Evolutionary conservation across 2,113 vertebrate genomes (phyloP).

Genomic region (Limnothrissa miodon): DNA sequence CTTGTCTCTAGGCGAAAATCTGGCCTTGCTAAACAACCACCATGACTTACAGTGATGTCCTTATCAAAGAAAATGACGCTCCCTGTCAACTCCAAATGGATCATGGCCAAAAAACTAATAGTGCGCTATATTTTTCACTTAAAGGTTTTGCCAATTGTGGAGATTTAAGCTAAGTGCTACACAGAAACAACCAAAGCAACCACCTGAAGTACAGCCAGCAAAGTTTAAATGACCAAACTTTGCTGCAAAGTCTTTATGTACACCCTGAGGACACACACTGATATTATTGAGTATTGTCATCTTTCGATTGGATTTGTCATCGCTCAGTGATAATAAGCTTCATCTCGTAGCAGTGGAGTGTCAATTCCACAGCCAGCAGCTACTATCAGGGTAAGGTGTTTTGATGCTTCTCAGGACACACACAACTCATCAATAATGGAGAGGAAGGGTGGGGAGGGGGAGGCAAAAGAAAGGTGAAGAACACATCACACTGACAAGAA

Average conservation of each 20-base stretch:
- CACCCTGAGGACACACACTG: neutral
- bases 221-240: neutral
- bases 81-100: neutral
- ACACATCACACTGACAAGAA: conserved; percentile 19
- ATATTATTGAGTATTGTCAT: neutral
- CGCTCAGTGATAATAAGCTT: neutral
- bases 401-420: neutral
- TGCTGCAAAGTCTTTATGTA: neutral
- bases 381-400: neutral
- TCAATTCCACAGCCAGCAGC: neutral
- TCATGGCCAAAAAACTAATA: too few relatives aligned
- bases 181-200: neutral
- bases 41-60: conserved; percentile 28
- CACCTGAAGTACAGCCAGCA: neutral
- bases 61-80: neutral
- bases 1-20: conserved; percentile 17
- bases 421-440: neutral
- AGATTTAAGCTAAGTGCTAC: neutral
- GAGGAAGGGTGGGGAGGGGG: neutral
- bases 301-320: neutral
- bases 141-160: neutral
- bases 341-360: neutral
- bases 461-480: neutral
- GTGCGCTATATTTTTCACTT: conserved; percentile 26
- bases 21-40: conserved; percentile 12